Evolutionary conservation across 1,140 invertebrate species (phyloP).

Genomic region (Trichonephila clavata): DNA sequence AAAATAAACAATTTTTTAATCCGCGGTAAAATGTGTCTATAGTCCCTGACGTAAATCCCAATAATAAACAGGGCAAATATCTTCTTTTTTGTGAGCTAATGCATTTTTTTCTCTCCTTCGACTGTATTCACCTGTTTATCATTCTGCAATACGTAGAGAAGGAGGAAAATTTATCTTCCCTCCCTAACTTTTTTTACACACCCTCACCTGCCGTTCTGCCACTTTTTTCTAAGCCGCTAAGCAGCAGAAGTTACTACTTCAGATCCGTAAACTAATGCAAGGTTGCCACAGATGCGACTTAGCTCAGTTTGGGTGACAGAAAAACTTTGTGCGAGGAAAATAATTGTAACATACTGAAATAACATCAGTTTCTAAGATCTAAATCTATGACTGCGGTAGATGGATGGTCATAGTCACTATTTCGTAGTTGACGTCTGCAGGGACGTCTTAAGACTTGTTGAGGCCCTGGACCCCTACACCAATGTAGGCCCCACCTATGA

Average conservation of each 20-base stretch:
- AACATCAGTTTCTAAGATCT: too few relatives aligned
- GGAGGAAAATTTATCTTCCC: background rate
- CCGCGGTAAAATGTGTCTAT: background rate
- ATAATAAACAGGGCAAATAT: constrained; percentile 18
- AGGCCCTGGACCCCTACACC: too few relatives aligned
- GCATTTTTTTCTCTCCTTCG: background rate
- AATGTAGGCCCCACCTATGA: too few relatives aligned
- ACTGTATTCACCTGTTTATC: constrained; percentile 50
- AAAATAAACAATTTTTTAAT: constrained; percentile 32
- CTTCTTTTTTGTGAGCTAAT: background rate
- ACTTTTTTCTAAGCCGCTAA: constrained; percentile 39
- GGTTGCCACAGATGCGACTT: background rate
- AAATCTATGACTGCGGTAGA: too few relatives aligned
- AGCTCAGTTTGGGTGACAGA: background rate
- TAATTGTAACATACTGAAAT: too few relatives aligned
- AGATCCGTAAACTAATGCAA: constrained; percentile 7
- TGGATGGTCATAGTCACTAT: too few relatives aligned
- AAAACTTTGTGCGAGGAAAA: too few relatives aligned
- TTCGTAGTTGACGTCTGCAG: too few relatives aligned
- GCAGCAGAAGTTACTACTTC: background rate
- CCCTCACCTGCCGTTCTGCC: constrained; percentile 35
- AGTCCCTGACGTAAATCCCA: constrained; percentile 50
- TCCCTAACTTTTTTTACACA: background rate
- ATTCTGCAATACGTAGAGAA: background rate
- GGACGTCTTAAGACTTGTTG: too few relatives aligned